Conservation (phyloP, 2,113 vertebrate genomes). For the Columba livia region DNA sequence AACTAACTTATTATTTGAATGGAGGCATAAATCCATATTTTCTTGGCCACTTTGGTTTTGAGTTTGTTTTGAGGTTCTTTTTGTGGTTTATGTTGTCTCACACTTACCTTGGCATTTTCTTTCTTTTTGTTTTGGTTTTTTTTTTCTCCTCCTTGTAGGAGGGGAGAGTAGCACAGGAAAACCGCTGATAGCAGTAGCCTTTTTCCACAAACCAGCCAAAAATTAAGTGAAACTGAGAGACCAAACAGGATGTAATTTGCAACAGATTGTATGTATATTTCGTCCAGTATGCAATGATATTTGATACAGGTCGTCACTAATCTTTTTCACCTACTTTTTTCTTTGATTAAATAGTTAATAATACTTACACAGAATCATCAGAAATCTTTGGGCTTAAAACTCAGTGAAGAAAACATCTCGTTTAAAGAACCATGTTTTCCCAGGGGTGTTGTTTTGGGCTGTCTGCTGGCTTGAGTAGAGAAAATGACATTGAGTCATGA, state of each 20-base stretch:
- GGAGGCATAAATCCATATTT: not conserved
- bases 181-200: not conserved
- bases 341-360: not conserved
- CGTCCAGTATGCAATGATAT: not conserved
- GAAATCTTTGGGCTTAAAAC: not conserved
- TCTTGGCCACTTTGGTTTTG: not conserved
- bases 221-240: not conserved
- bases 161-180: not conserved
- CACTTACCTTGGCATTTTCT: not conserved
- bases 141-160: too few species aligned
- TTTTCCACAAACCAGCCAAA: not conserved
- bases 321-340: not conserved
- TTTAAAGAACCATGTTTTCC: not conserved
- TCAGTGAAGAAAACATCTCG: not conserved
- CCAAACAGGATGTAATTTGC: not conserved
- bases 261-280: not conserved
- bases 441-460: not conserved
- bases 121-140: too few species aligned
- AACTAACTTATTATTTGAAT: not conserved
- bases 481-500: conserved; percentile 17
- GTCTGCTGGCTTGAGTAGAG: conserved; percentile 5
- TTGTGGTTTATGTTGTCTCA: not conserved
- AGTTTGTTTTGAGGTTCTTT: not conserved
- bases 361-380: not conserved
- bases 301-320: not conserved